A percentile compares a stretch with the other conserved stretches of the same genome.
These are phyloP conservation scores for Phaedon cochleariae DNA, from an alignment of 2,888 invertebrate species.

Conservation along the genomic window DNA sequence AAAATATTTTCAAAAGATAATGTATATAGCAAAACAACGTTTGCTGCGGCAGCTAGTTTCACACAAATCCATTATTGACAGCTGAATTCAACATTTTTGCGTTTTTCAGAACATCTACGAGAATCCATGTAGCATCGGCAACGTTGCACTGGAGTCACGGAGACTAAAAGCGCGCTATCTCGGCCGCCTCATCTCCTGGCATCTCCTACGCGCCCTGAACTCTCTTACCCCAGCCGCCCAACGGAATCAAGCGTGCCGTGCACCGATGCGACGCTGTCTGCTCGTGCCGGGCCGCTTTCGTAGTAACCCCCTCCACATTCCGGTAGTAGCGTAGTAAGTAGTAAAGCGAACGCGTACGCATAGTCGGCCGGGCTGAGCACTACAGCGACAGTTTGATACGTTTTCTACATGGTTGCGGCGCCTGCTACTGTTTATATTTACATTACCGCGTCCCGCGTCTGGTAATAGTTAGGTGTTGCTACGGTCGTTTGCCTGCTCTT, in stretches of 20 bases:
- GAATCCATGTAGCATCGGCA: slow-evolving; percentile 3
- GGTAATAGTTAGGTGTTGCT: no score
- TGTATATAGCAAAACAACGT: no score
- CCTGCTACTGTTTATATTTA: slow-evolving; percentile 42
- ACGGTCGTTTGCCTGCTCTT: not conserved
- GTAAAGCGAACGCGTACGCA: slow-evolving; percentile 43
- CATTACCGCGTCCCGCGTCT: slow-evolving; percentile 33
- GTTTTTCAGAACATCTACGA: not conserved
- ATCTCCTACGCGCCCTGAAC: slow-evolving; percentile 60
- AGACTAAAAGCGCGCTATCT: slow-evolving; percentile 28
- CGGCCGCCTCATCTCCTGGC: slow-evolving; percentile 37
- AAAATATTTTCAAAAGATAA: no score
- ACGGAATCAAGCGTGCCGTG: slow-evolving; percentile 30
- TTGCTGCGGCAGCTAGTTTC: no score
- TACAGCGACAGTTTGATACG: slow-evolving; percentile 43
- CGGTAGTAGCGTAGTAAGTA: slow-evolving; percentile 57
- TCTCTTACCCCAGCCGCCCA: slow-evolving; percentile 56
- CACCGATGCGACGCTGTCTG: slow-evolving; percentile 33
- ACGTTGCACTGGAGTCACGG: slow-evolving; percentile 17
- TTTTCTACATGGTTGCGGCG: slow-evolving; percentile 34
- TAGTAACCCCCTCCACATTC: slow-evolving; percentile 61
- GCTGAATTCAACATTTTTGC: no score
- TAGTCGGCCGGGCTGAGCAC: slow-evolving; percentile 37
- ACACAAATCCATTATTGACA: no score
- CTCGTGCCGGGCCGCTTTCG: slow-evolving; percentile 51